Evolutionary conservation across 2,113 vertebrate genomes (phyloP).

Genomic region (Guaruba guarouba): DNA sequence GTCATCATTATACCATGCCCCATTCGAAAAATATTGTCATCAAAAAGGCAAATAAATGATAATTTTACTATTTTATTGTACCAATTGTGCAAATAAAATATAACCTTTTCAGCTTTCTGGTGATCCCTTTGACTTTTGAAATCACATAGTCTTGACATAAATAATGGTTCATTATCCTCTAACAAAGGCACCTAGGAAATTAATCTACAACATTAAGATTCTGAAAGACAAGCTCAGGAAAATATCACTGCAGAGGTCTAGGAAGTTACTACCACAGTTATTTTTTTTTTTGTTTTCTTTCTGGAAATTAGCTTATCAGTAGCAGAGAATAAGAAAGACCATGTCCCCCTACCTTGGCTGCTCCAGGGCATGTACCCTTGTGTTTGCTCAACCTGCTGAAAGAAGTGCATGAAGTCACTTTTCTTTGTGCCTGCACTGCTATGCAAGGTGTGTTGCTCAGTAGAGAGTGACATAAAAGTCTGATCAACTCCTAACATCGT

Average conservation of each 20-base stretch:
- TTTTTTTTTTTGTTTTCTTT: neutral
- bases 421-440: neutral
- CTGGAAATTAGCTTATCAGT: neutral
- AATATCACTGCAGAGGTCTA: neutral
- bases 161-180: neutral
- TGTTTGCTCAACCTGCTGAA: neutral
- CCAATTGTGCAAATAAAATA: neutral
- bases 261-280: neutral
- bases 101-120: neutral
- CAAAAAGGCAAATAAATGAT: neutral
- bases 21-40: neutral
- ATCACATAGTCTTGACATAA: neutral
- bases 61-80: neutral
- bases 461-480: neutral
- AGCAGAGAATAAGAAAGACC: neutral
- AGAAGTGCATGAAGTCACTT: neutral
- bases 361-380: neutral
- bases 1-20: neutral
- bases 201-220: neutral
- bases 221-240: neutral
- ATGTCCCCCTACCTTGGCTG: neutral
- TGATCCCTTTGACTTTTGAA: neutral
- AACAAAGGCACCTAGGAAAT: slow-evolving; percentile 19
- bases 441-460: neutral
- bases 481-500: rapidly evolving